Percentiles rank a stretch among this genome's conserved stretches.
Evolutionary conservation across 1,140 invertebrate species (phyloP).

Genomic region (Drosophila lowei): DNA sequence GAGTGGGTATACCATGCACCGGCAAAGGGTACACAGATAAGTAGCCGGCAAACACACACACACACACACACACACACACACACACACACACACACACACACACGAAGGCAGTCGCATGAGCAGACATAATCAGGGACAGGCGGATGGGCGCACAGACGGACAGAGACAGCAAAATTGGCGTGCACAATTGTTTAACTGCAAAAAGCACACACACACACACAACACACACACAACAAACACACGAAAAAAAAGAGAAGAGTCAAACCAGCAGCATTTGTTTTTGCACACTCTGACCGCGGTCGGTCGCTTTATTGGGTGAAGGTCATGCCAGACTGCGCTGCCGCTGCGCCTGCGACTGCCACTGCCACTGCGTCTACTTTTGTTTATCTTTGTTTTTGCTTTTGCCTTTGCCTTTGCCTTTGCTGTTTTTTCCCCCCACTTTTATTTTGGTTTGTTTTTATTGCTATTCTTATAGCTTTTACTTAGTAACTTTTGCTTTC

Average conservation of each 20-base stretch:
- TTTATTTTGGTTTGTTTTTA: constrained; percentile 33
- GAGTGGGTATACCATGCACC: background rate
- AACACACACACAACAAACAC: background rate
- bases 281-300: constrained; percentile 63
- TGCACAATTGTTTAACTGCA: constrained; percentile 60
- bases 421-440: constrained; percentile 28
- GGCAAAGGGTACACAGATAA: constrained; percentile 36
- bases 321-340: constrained; percentile 57
- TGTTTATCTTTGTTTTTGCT: constrained; percentile 27
- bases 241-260: constrained; percentile 6
- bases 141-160: constrained; percentile 21
- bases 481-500: constrained; percentile 7
- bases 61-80: background rate
- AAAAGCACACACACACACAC: constrained; percentile 13
- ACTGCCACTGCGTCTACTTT: constrained; percentile 43
- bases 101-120: too few relatives aligned
- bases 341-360: constrained; percentile 7
- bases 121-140: constrained; percentile 3
- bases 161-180: constrained; percentile 43
- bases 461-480: constrained; percentile 14
- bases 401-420: background rate
- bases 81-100: background rate
- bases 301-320: constrained; percentile 74
- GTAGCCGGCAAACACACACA: constrained; percentile 26
- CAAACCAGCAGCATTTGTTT: constrained; percentile 22